phyloP scores from a whole-genome alignment of 1,140 invertebrate genomes.

The Dendroctonus valens region DNA sequence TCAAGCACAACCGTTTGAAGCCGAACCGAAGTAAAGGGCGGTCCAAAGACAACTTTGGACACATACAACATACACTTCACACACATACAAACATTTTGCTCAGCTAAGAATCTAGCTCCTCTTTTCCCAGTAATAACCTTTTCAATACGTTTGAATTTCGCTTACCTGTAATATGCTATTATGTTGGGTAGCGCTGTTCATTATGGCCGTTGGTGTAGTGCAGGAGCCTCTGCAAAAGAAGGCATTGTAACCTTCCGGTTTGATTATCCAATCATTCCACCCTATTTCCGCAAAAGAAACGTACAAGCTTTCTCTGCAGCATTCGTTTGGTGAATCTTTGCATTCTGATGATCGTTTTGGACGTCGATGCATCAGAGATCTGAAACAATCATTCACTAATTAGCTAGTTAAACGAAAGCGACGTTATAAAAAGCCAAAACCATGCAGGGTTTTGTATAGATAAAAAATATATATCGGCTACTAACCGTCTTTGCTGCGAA shows the following conservation, averaged over 20 bases:
- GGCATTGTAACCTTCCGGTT: constrained; percentile 75
- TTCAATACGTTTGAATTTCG: too few relatives aligned
- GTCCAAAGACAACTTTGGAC: too few relatives aligned
- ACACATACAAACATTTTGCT: too few relatives aligned
- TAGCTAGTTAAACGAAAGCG: too few relatives aligned
- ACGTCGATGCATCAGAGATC: constrained; percentile 53
- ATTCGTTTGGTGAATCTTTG: constrained; percentile 66
- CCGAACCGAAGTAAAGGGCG: too few relatives aligned
- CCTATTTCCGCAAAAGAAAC: constrained; percentile 81
- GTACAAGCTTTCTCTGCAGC: constrained; percentile 78
- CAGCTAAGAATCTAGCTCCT: too few relatives aligned
- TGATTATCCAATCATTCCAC: constrained; percentile 85
- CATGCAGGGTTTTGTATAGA: too few relatives aligned
- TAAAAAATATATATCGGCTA: neutral
- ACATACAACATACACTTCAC: too few relatives aligned
- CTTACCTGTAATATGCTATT: constrained; percentile 70
- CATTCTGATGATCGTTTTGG: constrained; percentile 69
- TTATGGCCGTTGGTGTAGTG: constrained; percentile 64
- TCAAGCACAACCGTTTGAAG: too few relatives aligned
- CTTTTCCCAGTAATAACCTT: too few relatives aligned
- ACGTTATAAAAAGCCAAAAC: too few relatives aligned
- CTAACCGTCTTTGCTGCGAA: constrained; percentile 49
- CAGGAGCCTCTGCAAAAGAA: constrained; percentile 84
- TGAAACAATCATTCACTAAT: neutral
- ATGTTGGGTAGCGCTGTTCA: constrained; percentile 64